Percentiles rank a stretch among this genome's conserved stretches.
Evolutionary conservation across 2,113 vertebrate species (phyloP).

Genomic region (Clarias magur): DNA sequence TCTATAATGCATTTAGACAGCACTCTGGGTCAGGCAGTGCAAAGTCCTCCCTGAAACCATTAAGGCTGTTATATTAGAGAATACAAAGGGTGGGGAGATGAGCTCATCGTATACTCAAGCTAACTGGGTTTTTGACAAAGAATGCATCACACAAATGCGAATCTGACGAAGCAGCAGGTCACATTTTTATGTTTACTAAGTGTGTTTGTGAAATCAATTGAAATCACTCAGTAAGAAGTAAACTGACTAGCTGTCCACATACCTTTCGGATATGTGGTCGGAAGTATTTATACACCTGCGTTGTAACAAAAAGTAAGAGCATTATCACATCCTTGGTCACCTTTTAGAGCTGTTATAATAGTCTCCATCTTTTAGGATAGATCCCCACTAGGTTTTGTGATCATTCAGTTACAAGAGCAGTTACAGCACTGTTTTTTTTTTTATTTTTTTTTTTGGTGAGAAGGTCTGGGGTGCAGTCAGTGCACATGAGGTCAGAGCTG

Average conservation of each 20-base stretch:
- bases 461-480: background rate
- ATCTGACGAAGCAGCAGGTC: background rate
- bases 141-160: background rate
- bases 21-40: slow-evolving; percentile 12
- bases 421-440: background rate
- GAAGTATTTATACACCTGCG: background rate
- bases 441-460: no score
- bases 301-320: background rate
- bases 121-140: slow-evolving; percentile 1
- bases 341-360: background rate
- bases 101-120: background rate
- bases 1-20: slow-evolving; percentile 19
- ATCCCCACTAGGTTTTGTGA: no score
- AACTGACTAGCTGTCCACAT: background rate
- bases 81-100: slow-evolving; percentile 7
- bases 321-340: background rate
- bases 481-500: background rate
- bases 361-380: background rate
- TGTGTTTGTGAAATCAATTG: background rate
- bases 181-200: background rate
- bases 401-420: background rate
- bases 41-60: slow-evolving; percentile 27
- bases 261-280: no score
- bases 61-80: slow-evolving; percentile 24
- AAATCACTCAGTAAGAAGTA: background rate